Evolutionary conservation across 2,888 invertebrate genomes (phyloP), one percentile per base, ranked within the genome.

Genomic region (Caenorhabditis sp.): DNA sequence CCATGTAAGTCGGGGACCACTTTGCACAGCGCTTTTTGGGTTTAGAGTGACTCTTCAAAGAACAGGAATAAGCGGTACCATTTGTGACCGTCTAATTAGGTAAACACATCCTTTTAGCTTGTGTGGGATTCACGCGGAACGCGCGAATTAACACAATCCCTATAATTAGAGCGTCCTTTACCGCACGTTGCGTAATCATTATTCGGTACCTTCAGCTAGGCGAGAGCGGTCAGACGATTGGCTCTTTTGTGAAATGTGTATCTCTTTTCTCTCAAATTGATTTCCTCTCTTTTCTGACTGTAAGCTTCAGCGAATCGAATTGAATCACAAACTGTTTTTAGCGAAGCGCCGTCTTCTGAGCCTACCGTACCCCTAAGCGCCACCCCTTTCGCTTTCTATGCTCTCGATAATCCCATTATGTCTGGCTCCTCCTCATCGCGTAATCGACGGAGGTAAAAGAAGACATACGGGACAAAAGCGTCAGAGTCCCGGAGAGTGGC

Each of bases 401-500:
- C 37, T 45, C 53, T 26, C 30, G 24, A 59, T 74, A 55, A 70
- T 59, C 52, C 70, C 70, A 70, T 70, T 70, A 70, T 70, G 70
- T 70, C 70, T 70, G 59, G 15, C 59, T 68, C 68, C 59, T 53
- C 45, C 70, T 59, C 66, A 58, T 58, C 32, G 52, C 59, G 52
- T 59, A 59, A 59, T 43, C 41, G 59, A 53, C 32, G 26, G 52
- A 74, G 61, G 66, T 61, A 66, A 45, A 55, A 39, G 65, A 45
- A 32, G 53, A 48, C 63, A 63, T 43, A 26, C 41, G 39, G 41
- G 62, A 73, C 73, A 73, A 59, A 72, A 72, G 65, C 43, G 63
- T 55, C 37, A 43, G 53, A 71, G 62, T 43, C 53, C 45, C 59
- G 43, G 65, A 65, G 63, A 73, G 73, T 73, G 73, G 75, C 62